Base-by-base conservation (phyloP, 2,888 invertebrate species). In the Torymus auratus region DNA sequence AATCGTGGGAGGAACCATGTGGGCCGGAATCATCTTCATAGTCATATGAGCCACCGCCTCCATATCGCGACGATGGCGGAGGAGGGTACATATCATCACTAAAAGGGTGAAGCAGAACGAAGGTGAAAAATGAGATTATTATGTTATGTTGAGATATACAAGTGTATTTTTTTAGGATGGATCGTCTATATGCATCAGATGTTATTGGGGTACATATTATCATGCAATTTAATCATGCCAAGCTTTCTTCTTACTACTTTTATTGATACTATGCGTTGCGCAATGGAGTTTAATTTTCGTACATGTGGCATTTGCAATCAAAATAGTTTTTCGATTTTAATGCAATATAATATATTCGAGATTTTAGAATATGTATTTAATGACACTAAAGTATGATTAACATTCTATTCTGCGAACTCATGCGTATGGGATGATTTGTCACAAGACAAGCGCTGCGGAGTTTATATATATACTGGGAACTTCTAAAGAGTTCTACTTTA, bases 1-100 rank as follows among this genome's bases (percentile, higher is more conserved):
- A 93, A 85, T 91, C 91, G 82, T 91, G 90, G 20, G 89, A 88
- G 62, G 89, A 89, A 10, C 76, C 65, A 70, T 90, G 90, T 5
- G 89, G 88, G 0, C 86, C 86, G 13, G 88, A 76, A 20, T 89
- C 91, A 69, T 91, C 91, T 41, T 90, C 90, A 74, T 90, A 91
- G 23, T 91, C 91, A 72, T 90, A 91, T 50, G 88, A 80, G 72
- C 69, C 65, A 12, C 88, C 86, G 80, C 76, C 79, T 14, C 87
- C 87, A 78, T 90, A 90, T 84, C 89, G 88, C 69, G 86, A 88
- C 65, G 86, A 87, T 65, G 80, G 81, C 71, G 86, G 87, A 64
- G 85, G 78, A 41, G 86, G 83, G 84, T 88, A 88, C 78, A 88
- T 84, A 20, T 90, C 87, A 64, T 89, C 87, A 69, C 88, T 89